Base-by-base conservation (phyloP, 1,140 invertebrate species). In the Leptopilina clavipes region DNA sequence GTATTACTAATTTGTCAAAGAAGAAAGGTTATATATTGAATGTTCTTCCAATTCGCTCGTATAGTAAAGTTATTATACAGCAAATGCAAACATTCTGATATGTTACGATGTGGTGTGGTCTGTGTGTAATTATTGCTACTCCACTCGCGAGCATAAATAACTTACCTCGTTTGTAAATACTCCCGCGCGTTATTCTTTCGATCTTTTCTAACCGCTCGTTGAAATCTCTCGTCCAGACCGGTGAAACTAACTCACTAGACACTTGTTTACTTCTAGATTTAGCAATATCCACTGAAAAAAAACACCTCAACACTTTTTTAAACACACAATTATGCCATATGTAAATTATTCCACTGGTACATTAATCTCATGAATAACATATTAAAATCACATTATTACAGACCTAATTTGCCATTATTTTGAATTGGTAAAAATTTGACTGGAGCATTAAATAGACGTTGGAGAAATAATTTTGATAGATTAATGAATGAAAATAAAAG, bases 191-290 rank as follows among this genome's bases (percentile, higher is more conserved):
- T 17, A 83, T 86, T 75, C 78, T 77, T 81, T 75, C 76, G 72
- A 73, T 78, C 81, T 76, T 72, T 79, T 73, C 78, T 82, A 19
- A 19, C 43, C 83, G 76, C 56, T 83, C 86, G 86, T 87, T 77
- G 73, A 85, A 86, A 84, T 88, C 86, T 84, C 87, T 86, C 77
- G 56, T 65, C 56, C 19, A 65, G 14, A 5, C 10, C 45, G 73
- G 19, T 45, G 74, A 73, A 54, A 78, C 54, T 74, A 80, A 81
- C 73, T 84, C 86, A 88, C 86, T 86, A 59, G 81, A 84, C 86
- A 37, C 59, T 37, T 31, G 19, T 65, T 65, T 31, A 8, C 25
- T 65, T n/a, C 14, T 31, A 12, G 3, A 65, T 31, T 14, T 25
- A 65, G 12, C 25, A n/a, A 22, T 65, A 19, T 2, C 56, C n/a